Evolutionary conservation across 2,113 vertebrate species (phyloP).

Genomic region (Prionailurus bengalensis): DNA sequence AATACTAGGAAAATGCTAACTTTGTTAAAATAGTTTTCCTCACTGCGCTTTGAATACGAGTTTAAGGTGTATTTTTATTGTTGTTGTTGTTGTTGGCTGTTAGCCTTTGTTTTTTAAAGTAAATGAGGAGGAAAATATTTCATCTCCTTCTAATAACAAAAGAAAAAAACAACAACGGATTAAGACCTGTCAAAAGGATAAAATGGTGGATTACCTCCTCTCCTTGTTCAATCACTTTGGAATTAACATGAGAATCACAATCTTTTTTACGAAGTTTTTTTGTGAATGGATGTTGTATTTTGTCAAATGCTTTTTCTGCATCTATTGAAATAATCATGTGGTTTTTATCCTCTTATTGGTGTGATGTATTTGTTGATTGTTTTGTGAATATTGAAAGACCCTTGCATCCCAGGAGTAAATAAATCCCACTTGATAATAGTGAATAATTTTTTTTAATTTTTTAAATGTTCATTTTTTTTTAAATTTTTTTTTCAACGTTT

Average conservation of each 20-base stretch:
- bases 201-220: background rate
- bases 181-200: background rate
- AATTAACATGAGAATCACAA: background rate
- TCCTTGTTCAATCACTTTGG: background rate
- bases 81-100: background rate
- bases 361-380: background rate
- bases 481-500: no score
- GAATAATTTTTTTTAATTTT: background rate
- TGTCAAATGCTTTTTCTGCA: background rate
- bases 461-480: no score
- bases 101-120: background rate
- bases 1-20: background rate
- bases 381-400: background rate
- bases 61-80: background rate
- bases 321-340: background rate
- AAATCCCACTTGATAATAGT: background rate
- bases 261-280: background rate
- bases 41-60: background rate
- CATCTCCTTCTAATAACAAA: background rate
- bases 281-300: background rate
- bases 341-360: background rate
- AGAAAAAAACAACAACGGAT: background rate
- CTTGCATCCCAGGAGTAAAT: background rate
- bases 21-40: background rate
- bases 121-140: background rate